Base-by-base conservation (phyloP, 1,140 invertebrate species). In the Thaumatotibia leucotreta region DNA sequence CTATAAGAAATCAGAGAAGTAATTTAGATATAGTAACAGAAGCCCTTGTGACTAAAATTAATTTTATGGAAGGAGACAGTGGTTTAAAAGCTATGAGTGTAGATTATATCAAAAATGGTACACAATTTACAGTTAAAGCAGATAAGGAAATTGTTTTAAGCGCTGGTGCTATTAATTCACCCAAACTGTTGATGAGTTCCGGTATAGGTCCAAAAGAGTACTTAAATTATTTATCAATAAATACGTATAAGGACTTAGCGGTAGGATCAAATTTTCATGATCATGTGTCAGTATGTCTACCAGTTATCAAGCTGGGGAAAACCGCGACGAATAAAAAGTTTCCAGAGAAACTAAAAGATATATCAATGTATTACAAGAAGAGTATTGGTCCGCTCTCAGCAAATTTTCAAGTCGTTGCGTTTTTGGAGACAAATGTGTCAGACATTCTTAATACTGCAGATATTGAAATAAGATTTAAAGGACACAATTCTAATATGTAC, bases 191-290 rank as follows among this genome's bases (percentile, higher is more conserved):
- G 69, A 92, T 92, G 91, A 83, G 91, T 73, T 87, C 93, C 67
- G 80, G 92, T 65, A 71, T 92, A 64, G 86, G 92, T 67, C 84
- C 88, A 69, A 84, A 84, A 74, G 83, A 88, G 22, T 90, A 92
- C 63, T 80, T 92, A 66, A 83, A 92, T 72, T 89, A 89, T 70
- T 75, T 92, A 64, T 86, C 88, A 31, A 92, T 95, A 11, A 76
- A 88, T 8, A 77, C 93, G 0, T 73, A 92, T 6, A 71, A 87
- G 50, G 93, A 96, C 75, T 87, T 96, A 10, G 93, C 95, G 0
- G 96, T 97, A 0, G 96, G 96, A 0, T 81, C 92, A n/a, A 96
- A 97, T 82, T 92, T 97, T 1, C 93, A 95, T 63, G 94, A 95
- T 74, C 94, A 95, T 64, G 31, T 88, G 31, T 86, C 89, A n/a